Conservation (phyloP, 2,888 invertebrate genomes). For the Nomada flava region DNA sequence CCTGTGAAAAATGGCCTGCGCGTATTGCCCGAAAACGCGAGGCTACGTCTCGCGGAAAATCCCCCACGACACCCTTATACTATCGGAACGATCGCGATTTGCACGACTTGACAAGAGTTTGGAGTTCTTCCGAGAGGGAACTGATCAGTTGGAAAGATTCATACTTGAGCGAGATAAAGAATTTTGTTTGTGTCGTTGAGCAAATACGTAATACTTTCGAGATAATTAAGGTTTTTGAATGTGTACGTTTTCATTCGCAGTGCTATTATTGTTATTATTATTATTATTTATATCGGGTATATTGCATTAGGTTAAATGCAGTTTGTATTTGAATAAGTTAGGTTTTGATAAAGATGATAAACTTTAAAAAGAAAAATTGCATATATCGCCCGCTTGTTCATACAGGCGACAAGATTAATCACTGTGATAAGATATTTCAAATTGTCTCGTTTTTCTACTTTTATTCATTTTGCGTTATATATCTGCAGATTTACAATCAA, state of each 20-base stretch:
- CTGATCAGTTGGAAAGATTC: not conserved
- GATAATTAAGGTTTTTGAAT: not conserved
- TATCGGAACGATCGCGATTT: conserved; percentile 11
- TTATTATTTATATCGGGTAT: too few species aligned
- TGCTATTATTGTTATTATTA: too few species aligned
- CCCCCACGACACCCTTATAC: not conserved
- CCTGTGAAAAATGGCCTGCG: conserved; percentile 53
- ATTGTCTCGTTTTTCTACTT: too few species aligned
- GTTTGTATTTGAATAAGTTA: too few species aligned
- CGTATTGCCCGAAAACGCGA: not conserved
- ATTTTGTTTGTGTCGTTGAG: not conserved
- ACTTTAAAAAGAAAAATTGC: too few species aligned
- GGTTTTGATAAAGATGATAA: too few species aligned
- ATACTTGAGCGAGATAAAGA: not conserved
- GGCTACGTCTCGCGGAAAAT: conserved; percentile 30
- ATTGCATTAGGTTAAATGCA: too few species aligned
- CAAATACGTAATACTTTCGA: not conserved
- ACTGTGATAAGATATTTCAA: too few species aligned
- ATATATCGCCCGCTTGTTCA: too few species aligned
- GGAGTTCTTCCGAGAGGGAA: not conserved
- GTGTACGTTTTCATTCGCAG: not conserved
- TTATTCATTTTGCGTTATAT: too few species aligned
- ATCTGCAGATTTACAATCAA: too few species aligned
- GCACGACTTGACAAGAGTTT: not conserved
- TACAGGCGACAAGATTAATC: too few species aligned